Evolutionary conservation across 2,113 vertebrate genomes (phyloP).

Genomic region (Osmerus mordax): DNA sequence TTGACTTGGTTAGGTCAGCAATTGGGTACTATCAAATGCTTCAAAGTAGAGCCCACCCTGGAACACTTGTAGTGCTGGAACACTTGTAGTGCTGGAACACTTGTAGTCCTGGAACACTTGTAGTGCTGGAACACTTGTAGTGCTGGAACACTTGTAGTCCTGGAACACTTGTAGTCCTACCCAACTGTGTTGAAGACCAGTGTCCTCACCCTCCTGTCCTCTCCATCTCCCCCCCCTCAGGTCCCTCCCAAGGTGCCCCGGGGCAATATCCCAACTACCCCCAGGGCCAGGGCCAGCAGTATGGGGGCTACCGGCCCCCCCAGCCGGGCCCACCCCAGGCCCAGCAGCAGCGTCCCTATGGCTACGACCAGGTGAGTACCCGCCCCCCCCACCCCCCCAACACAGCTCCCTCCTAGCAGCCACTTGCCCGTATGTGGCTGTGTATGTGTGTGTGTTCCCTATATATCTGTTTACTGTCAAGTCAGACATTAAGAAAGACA

Average conservation of each 20-base stretch:
- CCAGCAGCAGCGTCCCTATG: conserved; percentile 95
- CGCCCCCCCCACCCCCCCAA: neutral
- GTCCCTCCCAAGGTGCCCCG: conserved; percentile 86
- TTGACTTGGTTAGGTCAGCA: no score
- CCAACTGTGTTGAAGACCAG: neutral
- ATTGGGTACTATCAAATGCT: no score
- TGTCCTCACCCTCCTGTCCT: neutral
- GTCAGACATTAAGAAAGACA: no score
- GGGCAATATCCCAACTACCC: conserved; percentile 96
- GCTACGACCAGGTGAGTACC: conserved; percentile 93
- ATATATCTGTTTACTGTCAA: no score
- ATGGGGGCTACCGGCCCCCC: conserved; percentile 88
- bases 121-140: no score
- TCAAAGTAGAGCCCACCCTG: no score
- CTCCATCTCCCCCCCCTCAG: conserved; percentile 57
- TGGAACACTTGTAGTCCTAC: neutral
- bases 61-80: no score
- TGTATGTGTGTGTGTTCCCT: conserved; percentile 22
- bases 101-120: no score
- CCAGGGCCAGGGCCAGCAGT: conserved; percentile 96
- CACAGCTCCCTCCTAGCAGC: conserved; percentile 20
- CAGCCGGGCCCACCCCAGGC: conserved; percentile 93
- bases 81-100: no score
- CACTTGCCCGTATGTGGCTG: conserved; percentile 23
- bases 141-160: no score